Conservation (phyloP, 2,797 vertebrate genomes). For the Thripadectes ignobilis region DNA sequence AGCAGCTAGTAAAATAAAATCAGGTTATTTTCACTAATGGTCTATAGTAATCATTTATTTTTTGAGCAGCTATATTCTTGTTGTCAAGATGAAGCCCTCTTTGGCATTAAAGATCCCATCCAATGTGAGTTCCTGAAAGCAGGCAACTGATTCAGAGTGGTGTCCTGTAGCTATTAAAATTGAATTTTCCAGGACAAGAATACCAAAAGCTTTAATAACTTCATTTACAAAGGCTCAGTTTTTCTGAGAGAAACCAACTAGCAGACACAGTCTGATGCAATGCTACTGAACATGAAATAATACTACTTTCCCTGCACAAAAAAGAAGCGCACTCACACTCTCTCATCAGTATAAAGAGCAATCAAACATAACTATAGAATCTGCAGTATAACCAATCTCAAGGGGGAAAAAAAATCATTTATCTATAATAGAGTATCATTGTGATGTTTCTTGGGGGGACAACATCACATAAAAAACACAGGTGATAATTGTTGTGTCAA, state of each 20-base stretch:
- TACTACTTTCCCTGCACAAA: not conserved
- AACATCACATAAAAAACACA: not conserved
- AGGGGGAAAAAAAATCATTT: not conserved
- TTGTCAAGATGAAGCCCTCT: not conserved
- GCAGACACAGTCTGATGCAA: not conserved
- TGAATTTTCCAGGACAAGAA: not conserved
- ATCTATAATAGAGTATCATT: not conserved
- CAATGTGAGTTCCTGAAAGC: not conserved
- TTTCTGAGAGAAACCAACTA: not conserved
- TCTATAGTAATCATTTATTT: conserved; percentile 30
- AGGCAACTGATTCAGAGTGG: not conserved
- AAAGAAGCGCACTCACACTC: not conserved
- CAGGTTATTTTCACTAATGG: conserved; percentile 54
- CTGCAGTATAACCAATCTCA: not conserved
- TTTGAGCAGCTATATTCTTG: not conserved
- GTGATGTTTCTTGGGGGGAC: not conserved
- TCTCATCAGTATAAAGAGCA: not conserved
- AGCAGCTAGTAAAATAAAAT: conserved; percentile 49
- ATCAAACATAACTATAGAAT: not conserved
- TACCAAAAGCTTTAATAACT: not conserved
- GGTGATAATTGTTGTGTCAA: not conserved
- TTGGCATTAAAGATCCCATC: not conserved
- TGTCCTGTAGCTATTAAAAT: not conserved
- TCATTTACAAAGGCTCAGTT: not conserved
- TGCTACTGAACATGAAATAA: not conserved